A percentile compares a stretch with the other conserved stretches of the same genome.
Evolutionary conservation across 1,140 invertebrate species (phyloP).

Genomic region (Diplogasteroides magnus): DNA sequence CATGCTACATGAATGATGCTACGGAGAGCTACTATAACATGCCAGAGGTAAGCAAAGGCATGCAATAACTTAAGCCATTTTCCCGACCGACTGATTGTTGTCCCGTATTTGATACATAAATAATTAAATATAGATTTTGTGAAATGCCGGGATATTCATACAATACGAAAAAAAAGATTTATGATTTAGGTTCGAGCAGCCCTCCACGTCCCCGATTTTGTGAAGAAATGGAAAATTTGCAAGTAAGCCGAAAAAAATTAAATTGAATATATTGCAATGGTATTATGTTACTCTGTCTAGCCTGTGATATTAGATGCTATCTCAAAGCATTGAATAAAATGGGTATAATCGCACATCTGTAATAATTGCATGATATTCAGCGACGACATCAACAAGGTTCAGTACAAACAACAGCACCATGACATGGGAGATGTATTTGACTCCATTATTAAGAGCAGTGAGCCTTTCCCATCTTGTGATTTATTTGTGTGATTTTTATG

Average conservation of each 20-base stretch:
- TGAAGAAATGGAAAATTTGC: slow-evolving; percentile 10
- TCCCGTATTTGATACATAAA: no score
- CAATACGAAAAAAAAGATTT: no score
- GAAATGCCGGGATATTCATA: no score
- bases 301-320: no score
- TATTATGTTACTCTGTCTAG: no score
- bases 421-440: slow-evolving; percentile 37
- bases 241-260: no score
- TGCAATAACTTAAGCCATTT: not conserved
- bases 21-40: slow-evolving; percentile 23
- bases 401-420: slow-evolving; percentile 29
- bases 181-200: not conserved
- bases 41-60: slow-evolving; percentile 1
- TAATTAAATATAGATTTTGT: no score
- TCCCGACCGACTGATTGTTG: no score
- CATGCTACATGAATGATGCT: slow-evolving; percentile 29
- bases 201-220: not conserved
- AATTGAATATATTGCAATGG: no score
- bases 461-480: no score
- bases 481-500: no score
- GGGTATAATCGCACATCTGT: not conserved
- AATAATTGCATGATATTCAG: not conserved
- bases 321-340: no score
- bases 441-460: slow-evolving; percentile 30
- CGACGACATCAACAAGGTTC: slow-evolving; percentile 14